Evolutionary conservation across 2,888 invertebrate genomes (phyloP), one percentile per base, ranked within the genome.

Genomic region (Tenthredo notha): DNA sequence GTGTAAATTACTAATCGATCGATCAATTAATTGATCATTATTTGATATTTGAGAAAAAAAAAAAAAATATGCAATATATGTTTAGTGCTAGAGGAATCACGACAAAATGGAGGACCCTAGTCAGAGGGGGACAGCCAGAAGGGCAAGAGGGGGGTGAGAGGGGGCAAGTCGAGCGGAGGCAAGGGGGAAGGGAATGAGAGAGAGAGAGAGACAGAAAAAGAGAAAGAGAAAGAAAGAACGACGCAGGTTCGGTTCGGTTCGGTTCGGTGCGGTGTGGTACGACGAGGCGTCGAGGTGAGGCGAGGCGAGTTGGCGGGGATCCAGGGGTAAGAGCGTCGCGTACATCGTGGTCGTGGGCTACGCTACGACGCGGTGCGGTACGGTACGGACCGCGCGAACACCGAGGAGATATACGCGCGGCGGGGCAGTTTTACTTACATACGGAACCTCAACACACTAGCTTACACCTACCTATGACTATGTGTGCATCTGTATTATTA

Each of bases 31-130:
- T n/a, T 54, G 54, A n/a, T 54, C n/a, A n/a, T n/a, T 54, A n/a
- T 54, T 54, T n/a, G 54, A 77, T 33, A 43, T 72, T 33, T n/a
- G 4, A 29, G 77, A 4, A 12, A 21, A 15, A 85, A 86, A 85
- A 86, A 86, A 80, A 86, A 89, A 90, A 90, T 87, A 85, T 87
- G 86, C 88, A 87, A 90, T 90, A 89, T 91, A 89, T 90, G 90
- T 90, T 90, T 90, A 90, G 90, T 89, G 91, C 88, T 90, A 91
- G 90, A 90, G 90, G 91, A 92, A 92, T 92, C 92, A 92, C 92
- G 91, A 92, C 92, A 92, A 92, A 92, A 92, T 91, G 91, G 91
- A 88, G 89, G 90, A 88, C 87, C 88, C 87, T 86, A 87, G 88
- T 80, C 86, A 85, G 86, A 86, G 86, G 87, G 87, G 89, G 78